Base-by-base conservation (phyloP, 1,140 invertebrate species). In the Saccostrea glomerata region DNA sequence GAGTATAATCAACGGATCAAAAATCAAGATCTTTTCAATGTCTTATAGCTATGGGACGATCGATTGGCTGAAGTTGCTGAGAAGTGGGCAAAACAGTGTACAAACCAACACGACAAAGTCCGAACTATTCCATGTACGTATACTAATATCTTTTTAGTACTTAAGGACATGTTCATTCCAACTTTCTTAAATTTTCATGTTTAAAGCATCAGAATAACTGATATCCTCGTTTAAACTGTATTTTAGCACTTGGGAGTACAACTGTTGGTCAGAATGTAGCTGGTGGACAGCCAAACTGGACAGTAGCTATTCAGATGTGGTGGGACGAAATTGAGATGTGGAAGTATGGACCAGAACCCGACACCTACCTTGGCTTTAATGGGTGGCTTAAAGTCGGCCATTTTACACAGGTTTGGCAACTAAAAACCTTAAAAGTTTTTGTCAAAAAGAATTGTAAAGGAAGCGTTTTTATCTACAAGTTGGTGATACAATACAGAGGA, bases 21-120 rank as follows among this genome's bases (percentile, higher is more conserved):
- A n/a, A 47, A 47, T 47, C 47, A 7, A 47, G 9, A 47, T 47
- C 47, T 47, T 47, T 47, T 6, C 5, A 47, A 7, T 47, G 47
- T 36, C 20, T 88, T 87, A 11, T 85, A 93, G 92, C 90, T 90
- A 66, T 98, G 98, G 98, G 98, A 98, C 93, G 97, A 98, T 84
- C 97, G 98, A 93, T 95, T 98, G 88, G 98, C 98, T 20, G 94
- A 95, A 5, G 95, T 96, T 73, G 98, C 98, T 9, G 97, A 98
- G 93, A 96, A 96, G 91, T 98, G 98, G 97, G 97, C 98, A 0
- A 96, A 97, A 89, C 96, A 97, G 83, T 98, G 98, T 93, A 96
- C 96, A 47, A 96, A 97, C 77, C 96, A 95, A 13, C 98, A 98
- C 92, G 97, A 98, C 93, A 89, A 89, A 23, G 90, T 91, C 66